These are phyloP conservation scores for Rhodophaea formosa DNA, from an alignment of 2,888 invertebrate species.

Conservation along the genomic window DNA sequence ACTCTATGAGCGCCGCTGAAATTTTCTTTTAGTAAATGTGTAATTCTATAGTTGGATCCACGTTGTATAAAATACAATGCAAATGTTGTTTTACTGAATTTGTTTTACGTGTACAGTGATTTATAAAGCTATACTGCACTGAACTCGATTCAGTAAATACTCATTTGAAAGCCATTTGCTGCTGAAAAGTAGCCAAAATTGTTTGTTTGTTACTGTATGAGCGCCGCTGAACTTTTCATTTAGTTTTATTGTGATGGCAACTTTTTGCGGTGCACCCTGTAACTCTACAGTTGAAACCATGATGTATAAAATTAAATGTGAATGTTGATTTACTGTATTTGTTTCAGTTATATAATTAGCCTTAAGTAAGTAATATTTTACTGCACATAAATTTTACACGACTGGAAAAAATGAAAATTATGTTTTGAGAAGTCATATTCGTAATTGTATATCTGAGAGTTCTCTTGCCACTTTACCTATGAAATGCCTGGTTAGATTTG, in stretches of 20 bases:
- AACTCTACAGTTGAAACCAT: conserved; percentile 1
- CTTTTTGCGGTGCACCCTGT: conserved; percentile 23
- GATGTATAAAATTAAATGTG: conserved; percentile 2
- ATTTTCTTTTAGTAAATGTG: conserved; percentile 50
- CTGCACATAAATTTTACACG: too few relatives aligned
- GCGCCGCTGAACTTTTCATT: conserved; percentile 46
- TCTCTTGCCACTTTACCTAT: too few relatives aligned
- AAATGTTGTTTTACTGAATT: background rate
- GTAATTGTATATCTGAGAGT: too few relatives aligned
- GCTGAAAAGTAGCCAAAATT: conserved; percentile 65
- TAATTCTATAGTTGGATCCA: background rate
- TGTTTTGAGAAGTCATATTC: too few relatives aligned
- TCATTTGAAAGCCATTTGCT: conserved; percentile 55
- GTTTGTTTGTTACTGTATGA: conserved; percentile 55
- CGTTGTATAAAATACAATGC: background rate
- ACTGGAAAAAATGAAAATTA: too few relatives aligned
- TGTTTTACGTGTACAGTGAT: background rate
- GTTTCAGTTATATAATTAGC: too few relatives aligned
- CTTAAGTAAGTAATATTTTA: too few relatives aligned
- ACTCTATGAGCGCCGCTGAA: conserved; percentile 46
- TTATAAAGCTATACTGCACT: conserved; percentile 4
- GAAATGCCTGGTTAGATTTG: too few relatives aligned
- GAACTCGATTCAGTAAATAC: conserved; percentile 33
- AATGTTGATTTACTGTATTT: background rate
- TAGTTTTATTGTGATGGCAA: conserved; percentile 46